Conservation (phyloP, 2,888 invertebrate genomes). For the Aspidapion aeneum region DNA sequence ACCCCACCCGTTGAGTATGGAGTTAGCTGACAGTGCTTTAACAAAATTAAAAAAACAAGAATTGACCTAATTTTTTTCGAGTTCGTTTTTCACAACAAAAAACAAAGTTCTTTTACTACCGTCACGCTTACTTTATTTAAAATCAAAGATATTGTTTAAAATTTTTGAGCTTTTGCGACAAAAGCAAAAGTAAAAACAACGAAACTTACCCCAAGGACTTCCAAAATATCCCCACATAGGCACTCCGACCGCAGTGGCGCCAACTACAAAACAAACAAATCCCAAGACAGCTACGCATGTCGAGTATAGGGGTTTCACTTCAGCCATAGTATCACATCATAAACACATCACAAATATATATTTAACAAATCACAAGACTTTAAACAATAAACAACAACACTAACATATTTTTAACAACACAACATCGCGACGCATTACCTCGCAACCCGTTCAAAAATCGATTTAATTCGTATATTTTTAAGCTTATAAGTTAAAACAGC, state of each 20-base stretch:
- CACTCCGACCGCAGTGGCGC: conserved; percentile 77
- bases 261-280: conserved; percentile 76
- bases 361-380: conserved; percentile 16
- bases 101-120: too few relatives aligned
- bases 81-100: too few relatives aligned
- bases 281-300: conserved; percentile 66
- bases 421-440: conserved; percentile 26
- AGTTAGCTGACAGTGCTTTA: too few relatives aligned
- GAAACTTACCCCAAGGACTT: conserved; percentile 60
- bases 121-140: too few relatives aligned
- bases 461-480: conserved; percentile 34
- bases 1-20: too few relatives aligned
- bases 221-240: conserved; percentile 87
- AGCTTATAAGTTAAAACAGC: not conserved
- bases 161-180: too few relatives aligned
- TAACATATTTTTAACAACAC: conserved; percentile 3
- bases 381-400: conserved; percentile 20
- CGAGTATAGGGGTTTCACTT: conserved; percentile 62
- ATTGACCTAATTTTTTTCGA: too few relatives aligned
- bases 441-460: conserved; percentile 33
- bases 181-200: not conserved
- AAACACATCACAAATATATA: conserved; percentile 30
- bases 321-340: conserved; percentile 49
- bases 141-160: too few relatives aligned
- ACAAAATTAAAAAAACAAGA: too few relatives aligned